Base-by-base conservation (phyloP, 2,888 invertebrate species). In the Heliconius aoede region DNA sequence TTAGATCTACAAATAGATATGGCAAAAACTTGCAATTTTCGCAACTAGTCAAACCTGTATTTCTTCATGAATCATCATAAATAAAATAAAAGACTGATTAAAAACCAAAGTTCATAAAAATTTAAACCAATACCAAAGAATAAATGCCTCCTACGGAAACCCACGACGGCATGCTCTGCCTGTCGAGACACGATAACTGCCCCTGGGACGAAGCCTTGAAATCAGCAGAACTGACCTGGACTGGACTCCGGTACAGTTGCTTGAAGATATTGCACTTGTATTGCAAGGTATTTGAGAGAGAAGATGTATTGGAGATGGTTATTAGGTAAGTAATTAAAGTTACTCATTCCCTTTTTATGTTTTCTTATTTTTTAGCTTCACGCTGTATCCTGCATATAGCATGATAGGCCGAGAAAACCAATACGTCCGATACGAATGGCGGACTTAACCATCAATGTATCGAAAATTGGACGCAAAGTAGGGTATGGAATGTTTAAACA, bases 211-310 rank as follows among this genome's bases (percentile, higher is more conserved):
- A 95, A 85, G 95, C 95, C 80, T 87, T 95, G 75, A 89, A 92
- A 87, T 88, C 95, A 81, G 89, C 94, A 85, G 87, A 95, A 76
- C 91, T 96, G 82, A 96, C 96, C 79, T 98, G 97, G 98, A 96
- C 97, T n/a, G 98, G 97, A 68, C 95, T 98, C 87, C 96, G 96
- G 85, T 96, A 97, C 91, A 96, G 97, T 82, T 98, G 98, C 90
- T 95, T 98, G 82, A 96, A 97, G 93, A 96, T 98, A 76, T 95
- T 98, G 79, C 97, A 97, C 86, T 95, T 98, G 76, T 98, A 98
- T 93, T 97, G 97, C 94, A 98, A 97, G 90, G 97, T 97, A 84
- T 98, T 98, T 91, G 97, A 97, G 87, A 96, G 96, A 87, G 96
- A 96, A 90, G 97, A 97, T 93, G 95, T 97, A 65, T 95, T 97